Percentiles rank a stretch among this genome's conserved stretches.
Conservation (phyloP, 2,888 invertebrate genomes). For the Plemyria rubiginata region DNA sequence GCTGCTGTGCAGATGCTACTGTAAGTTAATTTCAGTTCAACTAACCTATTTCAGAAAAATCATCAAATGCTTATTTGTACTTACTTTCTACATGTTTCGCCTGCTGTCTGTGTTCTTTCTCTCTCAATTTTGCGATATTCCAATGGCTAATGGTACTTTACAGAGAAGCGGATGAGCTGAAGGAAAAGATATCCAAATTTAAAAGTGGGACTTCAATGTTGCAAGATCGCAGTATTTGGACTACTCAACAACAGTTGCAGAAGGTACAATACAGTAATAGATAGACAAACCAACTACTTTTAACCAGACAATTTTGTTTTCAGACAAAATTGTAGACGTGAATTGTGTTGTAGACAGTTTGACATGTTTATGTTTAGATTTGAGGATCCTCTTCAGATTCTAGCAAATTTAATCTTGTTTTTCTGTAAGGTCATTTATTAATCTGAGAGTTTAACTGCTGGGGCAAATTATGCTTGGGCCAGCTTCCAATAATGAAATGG, state of each 20-base stretch:
- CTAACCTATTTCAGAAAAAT: conserved; percentile 22
- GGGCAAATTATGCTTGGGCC: too few relatives aligned
- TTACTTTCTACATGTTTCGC: not conserved
- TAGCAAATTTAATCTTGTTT: not conserved
- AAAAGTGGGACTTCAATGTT: conserved; percentile 83
- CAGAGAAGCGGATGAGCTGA: conserved; percentile 90
- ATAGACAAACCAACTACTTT: too few relatives aligned
- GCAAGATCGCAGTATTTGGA: conserved; percentile 75
- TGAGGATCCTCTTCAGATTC: too few relatives aligned
- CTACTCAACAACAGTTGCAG: conserved; percentile 77
- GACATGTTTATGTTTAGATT: too few relatives aligned
- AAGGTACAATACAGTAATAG: too few relatives aligned
- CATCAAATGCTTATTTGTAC: not conserved
- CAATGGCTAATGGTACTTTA: not conserved
- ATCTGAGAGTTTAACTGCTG: too few relatives aligned
- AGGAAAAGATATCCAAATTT: conserved; percentile 87
- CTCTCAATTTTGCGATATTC: not conserved
- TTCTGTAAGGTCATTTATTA: not conserved
- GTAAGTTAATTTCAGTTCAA: conserved; percentile 67
- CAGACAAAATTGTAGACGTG: too few relatives aligned
- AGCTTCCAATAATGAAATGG: too few relatives aligned
- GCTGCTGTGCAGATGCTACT: conserved; percentile 90
- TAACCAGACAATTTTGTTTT: too few relatives aligned
- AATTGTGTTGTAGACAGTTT: too few relatives aligned
- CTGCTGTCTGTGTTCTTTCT: not conserved